phyloP scores from a whole-genome alignment of 1,140 invertebrate genomes.

The Panulirus ornatus region DNA sequence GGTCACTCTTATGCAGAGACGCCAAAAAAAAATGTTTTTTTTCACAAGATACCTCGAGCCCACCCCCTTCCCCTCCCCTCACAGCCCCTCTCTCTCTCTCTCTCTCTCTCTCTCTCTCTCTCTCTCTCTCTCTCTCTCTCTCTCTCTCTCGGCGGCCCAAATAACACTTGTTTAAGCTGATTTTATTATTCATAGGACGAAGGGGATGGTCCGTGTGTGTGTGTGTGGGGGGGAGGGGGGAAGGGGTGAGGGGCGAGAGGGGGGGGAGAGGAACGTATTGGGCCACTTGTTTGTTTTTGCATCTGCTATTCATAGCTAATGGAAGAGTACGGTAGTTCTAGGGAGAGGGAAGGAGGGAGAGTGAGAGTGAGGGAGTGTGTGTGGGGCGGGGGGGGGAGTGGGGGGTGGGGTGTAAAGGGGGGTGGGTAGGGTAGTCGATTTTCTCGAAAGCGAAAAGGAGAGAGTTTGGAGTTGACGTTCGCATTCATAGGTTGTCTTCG shows the following conservation, averaged over 20 bases:
- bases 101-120: neutral
- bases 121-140: neutral
- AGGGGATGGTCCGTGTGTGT: too few species aligned
- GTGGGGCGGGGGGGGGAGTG: neutral
- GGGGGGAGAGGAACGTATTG: slow-evolving; percentile 7
- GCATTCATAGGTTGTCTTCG: too few species aligned
- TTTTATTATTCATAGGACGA: slow-evolving; percentile 64
- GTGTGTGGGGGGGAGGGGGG: too few species aligned
- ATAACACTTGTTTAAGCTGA: slow-evolving; percentile 67
- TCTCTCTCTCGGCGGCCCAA: slow-evolving; percentile 18
- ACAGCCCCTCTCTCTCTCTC: neutral
- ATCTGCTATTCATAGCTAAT: slow-evolving; percentile 71
- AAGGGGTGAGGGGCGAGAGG: too few species aligned
- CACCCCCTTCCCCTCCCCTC: neutral
- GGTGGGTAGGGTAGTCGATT: too few species aligned
- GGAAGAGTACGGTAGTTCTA: slow-evolving; percentile 10
- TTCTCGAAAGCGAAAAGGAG: too few species aligned
- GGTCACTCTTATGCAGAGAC: too few species aligned
- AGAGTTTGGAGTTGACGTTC: too few species aligned
- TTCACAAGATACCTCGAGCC: too few species aligned
- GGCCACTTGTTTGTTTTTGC: slow-evolving; percentile 63
- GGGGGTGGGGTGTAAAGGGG: neutral
- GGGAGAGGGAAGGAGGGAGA: neutral
- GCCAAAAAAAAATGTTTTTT: too few species aligned
- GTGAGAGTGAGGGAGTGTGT: neutral